phyloP scores from a whole-genome alignment of 2,888 invertebrate species.

The Drosophila silvestris region DNA sequence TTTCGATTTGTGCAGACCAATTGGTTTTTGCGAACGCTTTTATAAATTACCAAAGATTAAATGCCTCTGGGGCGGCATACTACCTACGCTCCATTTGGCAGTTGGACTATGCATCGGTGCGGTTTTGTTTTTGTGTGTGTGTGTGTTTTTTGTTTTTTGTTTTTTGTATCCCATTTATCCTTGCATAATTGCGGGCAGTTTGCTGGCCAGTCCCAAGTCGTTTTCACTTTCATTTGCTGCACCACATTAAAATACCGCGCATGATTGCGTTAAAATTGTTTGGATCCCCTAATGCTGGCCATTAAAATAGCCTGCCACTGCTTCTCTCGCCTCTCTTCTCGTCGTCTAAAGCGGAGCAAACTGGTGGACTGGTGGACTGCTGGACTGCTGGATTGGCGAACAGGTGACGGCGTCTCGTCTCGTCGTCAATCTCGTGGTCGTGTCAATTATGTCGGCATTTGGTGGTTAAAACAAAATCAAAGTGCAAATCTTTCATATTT shows the following conservation, averaged over 20 bases:
- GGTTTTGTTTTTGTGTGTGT: not conserved
- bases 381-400: conserved; percentile 5
- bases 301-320: conserved; percentile 62
- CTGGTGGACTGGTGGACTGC: not conserved
- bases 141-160: not conserved
- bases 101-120: not conserved
- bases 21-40: conserved; percentile 33
- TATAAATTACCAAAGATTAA: conserved; percentile 48
- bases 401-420: conserved; percentile 41
- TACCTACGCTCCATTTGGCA: conserved; percentile 20
- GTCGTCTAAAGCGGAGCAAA: conserved; percentile 8
- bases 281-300: conserved; percentile 77
- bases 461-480: conserved; percentile 73
- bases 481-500: conserved; percentile 79
- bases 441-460: conserved; percentile 76
- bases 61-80: conserved; percentile 29
- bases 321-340: not conserved
- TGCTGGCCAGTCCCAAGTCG: conserved; percentile 45
- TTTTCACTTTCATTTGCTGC: conserved; percentile 80
- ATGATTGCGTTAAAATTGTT: conserved; percentile 83
- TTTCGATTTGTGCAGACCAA: conserved; percentile 44
- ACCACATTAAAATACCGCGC: conserved; percentile 78
- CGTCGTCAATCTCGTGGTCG: conserved; percentile 45
- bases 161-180: conserved; percentile 45
- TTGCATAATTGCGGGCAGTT: conserved; percentile 57